phyloP scores from a whole-genome alignment of 23 tunicate genomes.

The Trididemnum miniatum region DNA sequence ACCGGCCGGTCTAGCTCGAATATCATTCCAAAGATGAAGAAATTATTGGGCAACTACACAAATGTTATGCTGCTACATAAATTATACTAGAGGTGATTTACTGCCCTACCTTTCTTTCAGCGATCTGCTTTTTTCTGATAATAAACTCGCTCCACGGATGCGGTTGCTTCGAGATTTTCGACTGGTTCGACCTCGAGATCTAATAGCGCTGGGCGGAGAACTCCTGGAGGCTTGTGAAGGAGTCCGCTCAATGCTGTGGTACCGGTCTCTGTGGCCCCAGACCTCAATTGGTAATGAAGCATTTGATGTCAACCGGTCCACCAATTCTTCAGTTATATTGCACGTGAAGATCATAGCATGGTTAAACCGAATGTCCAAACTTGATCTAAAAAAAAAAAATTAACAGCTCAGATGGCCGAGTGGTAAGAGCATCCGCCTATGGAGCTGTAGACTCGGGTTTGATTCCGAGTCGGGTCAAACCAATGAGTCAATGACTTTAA shows the following conservation, averaged over 20 bases:
- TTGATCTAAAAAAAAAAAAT: conserved; percentile 46
- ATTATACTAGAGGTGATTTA: no score
- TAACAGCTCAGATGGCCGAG: no score
- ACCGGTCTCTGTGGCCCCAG: conserved; percentile 94
- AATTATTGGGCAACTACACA: no score
- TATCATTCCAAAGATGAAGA: no score
- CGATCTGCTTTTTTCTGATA: conserved; percentile 67
- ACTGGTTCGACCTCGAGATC: neutral
- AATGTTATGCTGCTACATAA: no score
- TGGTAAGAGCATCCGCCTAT: no score
- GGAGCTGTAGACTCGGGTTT: no score
- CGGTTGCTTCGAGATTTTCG: neutral
- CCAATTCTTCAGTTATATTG: conserved; percentile 66
- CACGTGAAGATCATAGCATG: conserved; percentile 68
- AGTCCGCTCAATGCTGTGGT: conserved; percentile 35
- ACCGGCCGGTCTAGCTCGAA: no score
- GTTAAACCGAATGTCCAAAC: conserved; percentile 64
- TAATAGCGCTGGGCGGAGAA: neutral
- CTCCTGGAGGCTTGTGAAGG: conserved; percentile 7
- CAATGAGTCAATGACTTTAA: no score
- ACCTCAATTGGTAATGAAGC: conserved; percentile 86
- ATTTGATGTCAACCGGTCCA: conserved; percentile 59
- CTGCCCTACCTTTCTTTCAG: conserved; percentile 38
- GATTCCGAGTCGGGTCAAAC: no score
- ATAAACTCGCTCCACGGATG: conserved; percentile 39